Evolutionary conservation across 2,797 vertebrate species (phyloP), one percentile per base, ranked within the genome.

Genomic region (Sphenopsis melanotis): DNA sequence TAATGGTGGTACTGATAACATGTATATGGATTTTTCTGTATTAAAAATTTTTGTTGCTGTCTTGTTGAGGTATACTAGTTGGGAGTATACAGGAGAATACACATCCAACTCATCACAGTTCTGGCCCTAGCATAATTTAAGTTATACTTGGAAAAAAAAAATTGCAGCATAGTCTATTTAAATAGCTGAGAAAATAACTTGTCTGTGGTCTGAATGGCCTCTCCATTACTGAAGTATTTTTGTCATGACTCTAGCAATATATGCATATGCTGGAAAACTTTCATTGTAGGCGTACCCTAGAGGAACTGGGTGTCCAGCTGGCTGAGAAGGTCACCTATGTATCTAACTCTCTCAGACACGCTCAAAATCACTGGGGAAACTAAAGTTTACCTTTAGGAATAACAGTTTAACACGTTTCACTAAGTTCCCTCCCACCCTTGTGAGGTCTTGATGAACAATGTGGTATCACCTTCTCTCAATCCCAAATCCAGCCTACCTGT

Each of bases 161-260:
- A 52, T 30, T 49, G 37, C 23, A 70, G 53, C 68, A 84, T 76
- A 72, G 32, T 84, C 72, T 86, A 79, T 94, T 94, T 93, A 88
- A 84, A 90, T 92, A 76, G 29, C 80, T 82, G 70, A 87, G 61
- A 92, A 96, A 94, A 85, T 74, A 96, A 81, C 34, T 90, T 74
- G 46, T 64, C 49, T 26, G 37, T 87, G 77, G 41, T 74, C 93
- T 90, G 91, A 84, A 82, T 57, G 85, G 80, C 60, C 75, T 93
- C 91, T 90, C 63, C 71, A 69, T 92, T 94, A 63, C 65, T 63
- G 77, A 91, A 82, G 82, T 79, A 77, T 82, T 93, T 94, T 88
- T 93, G 56, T 76, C 50, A 46, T 60, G 55, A 77, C 47, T 94
- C 30, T 86, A 87, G 61, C 32, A 65, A 72, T 56, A n/a, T 59